A percentile compares a stretch with the other conserved stretches of the same genome.
phyloP scores from a whole-genome alignment of 1,140 invertebrate genomes.

The Leptinotarsa defecta region DNA sequence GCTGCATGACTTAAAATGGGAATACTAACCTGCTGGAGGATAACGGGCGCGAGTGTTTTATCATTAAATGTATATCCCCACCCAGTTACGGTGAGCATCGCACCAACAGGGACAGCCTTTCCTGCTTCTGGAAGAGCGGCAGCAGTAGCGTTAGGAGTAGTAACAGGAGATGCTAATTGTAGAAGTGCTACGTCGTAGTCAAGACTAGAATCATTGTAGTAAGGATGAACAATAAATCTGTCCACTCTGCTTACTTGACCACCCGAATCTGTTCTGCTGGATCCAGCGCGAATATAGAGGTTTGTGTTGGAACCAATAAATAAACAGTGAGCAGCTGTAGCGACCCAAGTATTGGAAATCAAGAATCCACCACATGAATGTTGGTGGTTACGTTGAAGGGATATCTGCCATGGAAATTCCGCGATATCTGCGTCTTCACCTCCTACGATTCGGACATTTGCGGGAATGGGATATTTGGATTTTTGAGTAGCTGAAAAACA shows the following conservation, averaged over 20 bases:
- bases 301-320: not conserved
- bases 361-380: slow-evolving; percentile 39
- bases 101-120: slow-evolving; percentile 23
- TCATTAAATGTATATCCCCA: slow-evolving; percentile 44
- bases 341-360: slow-evolving; percentile 27
- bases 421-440: slow-evolving; percentile 58
- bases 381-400: slow-evolving; percentile 49
- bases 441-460: slow-evolving; percentile 42
- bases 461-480: not conserved
- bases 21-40: slow-evolving; percentile 21
- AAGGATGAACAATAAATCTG: slow-evolving; percentile 36
- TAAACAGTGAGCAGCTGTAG: slow-evolving; percentile 33
- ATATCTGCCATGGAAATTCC: slow-evolving; percentile 61
- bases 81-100: slow-evolving; percentile 34
- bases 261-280: not conserved
- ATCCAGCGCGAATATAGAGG: slow-evolving; percentile 12
- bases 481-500: not conserved
- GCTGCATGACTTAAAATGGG: slow-evolving; percentile 16
- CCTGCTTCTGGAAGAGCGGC: slow-evolving; percentile 14
- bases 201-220: slow-evolving; percentile 48
- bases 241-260: not conserved
- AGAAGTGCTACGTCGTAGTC: slow-evolving; percentile 54
- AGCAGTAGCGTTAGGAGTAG: not conserved
- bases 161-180: slow-evolving; percentile 33
- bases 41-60: not conserved